Base-by-base conservation (phyloP, 2,113 vertebrate species). In the Melanerpes formicivorus region DNA sequence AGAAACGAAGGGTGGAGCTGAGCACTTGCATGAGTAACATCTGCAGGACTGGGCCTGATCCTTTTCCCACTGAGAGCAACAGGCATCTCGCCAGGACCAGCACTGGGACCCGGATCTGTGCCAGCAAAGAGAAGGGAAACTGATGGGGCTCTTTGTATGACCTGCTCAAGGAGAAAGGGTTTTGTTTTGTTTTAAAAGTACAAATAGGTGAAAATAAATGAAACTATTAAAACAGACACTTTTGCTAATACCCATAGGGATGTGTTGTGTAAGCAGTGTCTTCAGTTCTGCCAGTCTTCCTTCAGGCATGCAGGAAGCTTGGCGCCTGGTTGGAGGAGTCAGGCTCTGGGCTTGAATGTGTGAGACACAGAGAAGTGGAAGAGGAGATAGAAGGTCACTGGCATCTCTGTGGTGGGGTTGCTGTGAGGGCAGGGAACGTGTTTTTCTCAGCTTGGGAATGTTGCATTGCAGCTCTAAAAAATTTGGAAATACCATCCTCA, bases 41-140 rank as follows among this genome's bases (percentile, higher is more conserved):
- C 66, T 80, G 85, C 96, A 96, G 95, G 96, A 96, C 93, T 46
- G 84, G 90, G 90, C 93, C 91, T 96, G 95, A 95, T 88, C 82
- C 63, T 81, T 55, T 90, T 91, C 40, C 62, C 70, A 40, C 85
- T 95, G 85, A 83, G 95, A 95, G 84, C 69, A 69, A 3, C 8
- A 27, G 93, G 94, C 87, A 37, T 67, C 91, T 75, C 0, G 62
- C 94, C 93, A 96, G 80, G 56, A 50, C 66, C 4, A 0, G 29
- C 76, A 56, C 62, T 40, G 82, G 72, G 84, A 78, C 69, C 81
- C 50, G 89, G 73, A 95, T 58, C 66, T 40, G 8, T 32, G 94
- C 90, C 94, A 96, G 80, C 52, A 65, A 60, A 55, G 25, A 66
- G 67, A 69, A 82, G 70, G 73, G 44, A 85, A 83, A 74, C 23